These are phyloP conservation scores for Cremastobaeus sp. DNA, from an alignment of 2,888 invertebrate species.

Conservation along the genomic window DNA sequence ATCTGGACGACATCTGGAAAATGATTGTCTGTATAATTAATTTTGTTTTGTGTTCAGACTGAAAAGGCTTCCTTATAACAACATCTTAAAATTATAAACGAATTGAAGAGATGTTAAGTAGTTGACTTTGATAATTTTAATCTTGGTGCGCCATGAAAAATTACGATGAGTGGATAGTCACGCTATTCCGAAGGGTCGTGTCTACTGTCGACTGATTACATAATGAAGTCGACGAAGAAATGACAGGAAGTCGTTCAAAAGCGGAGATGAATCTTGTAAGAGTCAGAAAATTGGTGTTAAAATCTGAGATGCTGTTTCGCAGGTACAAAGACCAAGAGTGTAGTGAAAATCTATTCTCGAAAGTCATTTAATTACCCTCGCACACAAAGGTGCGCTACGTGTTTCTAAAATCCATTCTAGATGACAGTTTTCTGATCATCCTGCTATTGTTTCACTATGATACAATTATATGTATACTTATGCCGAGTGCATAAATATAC, in stretches of 20 bases:
- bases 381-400: no score
- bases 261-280: constrained; percentile 66
- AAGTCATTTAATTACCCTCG: constrained; percentile 62
- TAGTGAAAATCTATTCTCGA: constrained; percentile 57
- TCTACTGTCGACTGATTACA: constrained; percentile 54
- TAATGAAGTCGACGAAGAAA: constrained; percentile 54
- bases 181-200: constrained; percentile 62
- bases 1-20: no score
- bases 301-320: constrained; percentile 43
- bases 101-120: constrained; percentile 1
- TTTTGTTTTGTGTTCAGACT: neutral
- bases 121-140: constrained; percentile 17
- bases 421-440: constrained; percentile 13
- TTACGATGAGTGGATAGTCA: constrained; percentile 36
- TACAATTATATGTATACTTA: constrained; percentile 29
- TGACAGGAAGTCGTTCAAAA: constrained; percentile 64
- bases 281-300: constrained; percentile 46
- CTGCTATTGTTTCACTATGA: constrained; percentile 32
- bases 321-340: neutral
- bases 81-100: neutral
- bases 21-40: no score
- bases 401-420: no score
- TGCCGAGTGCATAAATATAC: constrained; percentile 59
- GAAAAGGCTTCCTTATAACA: constrained; percentile 24
- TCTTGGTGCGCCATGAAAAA: constrained; percentile 18